phyloP scores from a whole-genome alignment of 1,140 invertebrate species.

The Sipha flava region DNA sequence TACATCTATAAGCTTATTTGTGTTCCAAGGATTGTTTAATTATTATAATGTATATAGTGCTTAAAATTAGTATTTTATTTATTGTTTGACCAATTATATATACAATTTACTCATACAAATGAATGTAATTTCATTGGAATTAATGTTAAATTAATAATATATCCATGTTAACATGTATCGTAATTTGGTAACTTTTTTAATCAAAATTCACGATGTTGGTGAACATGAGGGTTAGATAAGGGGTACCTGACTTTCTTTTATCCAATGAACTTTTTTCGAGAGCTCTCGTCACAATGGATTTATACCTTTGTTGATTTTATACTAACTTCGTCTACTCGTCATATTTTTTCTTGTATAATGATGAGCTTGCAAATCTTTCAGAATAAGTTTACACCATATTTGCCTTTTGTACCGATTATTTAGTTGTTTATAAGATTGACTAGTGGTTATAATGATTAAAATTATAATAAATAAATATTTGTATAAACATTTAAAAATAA shows the following conservation, averaged over 20 bases:
- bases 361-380: constrained; percentile 1
- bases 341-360: constrained; percentile 10
- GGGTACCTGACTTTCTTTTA: constrained; percentile 13
- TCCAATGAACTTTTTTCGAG: constrained; percentile 16
- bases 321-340: background rate
- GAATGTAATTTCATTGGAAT: background rate
- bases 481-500: too few relatives aligned
- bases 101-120: too few relatives aligned
- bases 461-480: too few relatives aligned
- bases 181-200: constrained; percentile 6
- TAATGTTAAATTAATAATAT: background rate
- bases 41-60: too few relatives aligned
- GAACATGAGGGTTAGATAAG: background rate
- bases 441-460: constrained; percentile 2
- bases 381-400: background rate
- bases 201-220: background rate
- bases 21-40: too few relatives aligned
- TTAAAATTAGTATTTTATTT: too few relatives aligned
- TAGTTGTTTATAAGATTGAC: background rate
- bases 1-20: too few relatives aligned
- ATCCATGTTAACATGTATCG: background rate
- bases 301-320: constrained; percentile 15
- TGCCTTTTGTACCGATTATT: background rate
- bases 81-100: too few relatives aligned
- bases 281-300: background rate